Evolutionary conservation across 2,888 invertebrate genomes (phyloP), one percentile per base, ranked within the genome.

Genomic region (Ethmia dodecea): DNA sequence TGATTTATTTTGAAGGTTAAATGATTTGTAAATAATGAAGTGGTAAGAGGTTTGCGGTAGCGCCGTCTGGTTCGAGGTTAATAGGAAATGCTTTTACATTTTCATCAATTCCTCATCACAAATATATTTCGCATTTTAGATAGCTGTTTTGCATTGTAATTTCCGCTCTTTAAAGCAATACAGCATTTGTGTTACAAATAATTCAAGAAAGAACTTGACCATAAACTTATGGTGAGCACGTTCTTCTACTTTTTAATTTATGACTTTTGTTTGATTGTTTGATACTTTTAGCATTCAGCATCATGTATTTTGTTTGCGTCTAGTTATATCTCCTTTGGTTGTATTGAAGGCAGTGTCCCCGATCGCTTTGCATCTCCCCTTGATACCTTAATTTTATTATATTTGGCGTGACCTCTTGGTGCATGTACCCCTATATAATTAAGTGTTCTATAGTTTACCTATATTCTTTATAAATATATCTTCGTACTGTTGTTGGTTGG

Each of bases 341-440:
- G 76, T 76, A 80, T 77, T 84, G 83, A 83, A 86, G 83, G 84
- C 86, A 86, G 84, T 84, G 84, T 83, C 86, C 86, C 86, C 83
- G 83, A 80, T 76, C 69, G 86, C 86, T 86, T 86, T 86, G 86
- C 84, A 86, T 86, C 26, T 65, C 72, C 81, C 79, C 41, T 28
- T 48, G 68, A 52, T 62, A 74, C 61, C 70, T 70, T 61, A 69
- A 55, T 47, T 47, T 60, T 32, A 35, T 40, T 76, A 76, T 76
- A 70, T 72, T 81, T 86, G 87, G 87, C 87, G 87, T 87, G 87
- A 83, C 86, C 70, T 86, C 86, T 86, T 86, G 86, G 86, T 78
- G 87, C 87, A 87, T 87, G 87, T 60, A 66, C 53, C 67, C 75
- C 73, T 13, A 59, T 72, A 75, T 62, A 55, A 52, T 66, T 71